These are phyloP conservation scores for Lycophotia porphyrea DNA, from an alignment of 2,888 invertebrate species.

Conservation along the genomic window DNA sequence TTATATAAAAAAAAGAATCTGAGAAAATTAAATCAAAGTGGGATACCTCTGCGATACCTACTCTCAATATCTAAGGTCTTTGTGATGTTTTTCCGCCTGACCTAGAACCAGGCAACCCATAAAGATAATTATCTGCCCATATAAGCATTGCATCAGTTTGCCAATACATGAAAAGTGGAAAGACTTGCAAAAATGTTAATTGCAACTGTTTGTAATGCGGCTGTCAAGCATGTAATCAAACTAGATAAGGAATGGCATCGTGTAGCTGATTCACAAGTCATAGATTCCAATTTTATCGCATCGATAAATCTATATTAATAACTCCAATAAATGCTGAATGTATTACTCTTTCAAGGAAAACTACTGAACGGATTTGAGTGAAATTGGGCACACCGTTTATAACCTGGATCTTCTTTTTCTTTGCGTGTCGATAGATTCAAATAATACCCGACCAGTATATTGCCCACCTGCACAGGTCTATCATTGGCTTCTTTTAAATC, in stretches of 20 bases:
- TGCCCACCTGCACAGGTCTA: no score
- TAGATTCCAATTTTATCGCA: background rate
- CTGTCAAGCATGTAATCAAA: slow-evolving; percentile 5
- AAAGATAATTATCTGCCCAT: slow-evolving; percentile 1
- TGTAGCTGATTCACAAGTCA: background rate
- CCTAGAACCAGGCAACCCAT: background rate
- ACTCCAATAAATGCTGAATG: background rate
- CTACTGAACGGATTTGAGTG: no score
- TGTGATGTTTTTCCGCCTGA: background rate
- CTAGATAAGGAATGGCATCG: slow-evolving; percentile 3
- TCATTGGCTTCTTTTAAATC: no score
- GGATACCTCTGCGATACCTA: background rate
- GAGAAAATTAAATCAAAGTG: background rate
- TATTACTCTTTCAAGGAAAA: no score
- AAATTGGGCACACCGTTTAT: no score
- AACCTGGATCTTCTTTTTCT: no score
- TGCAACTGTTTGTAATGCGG: slow-evolving; percentile 10
- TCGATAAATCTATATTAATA: slow-evolving; percentile 1
- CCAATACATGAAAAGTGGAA: slow-evolving; percentile 1
- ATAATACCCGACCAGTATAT: no score
- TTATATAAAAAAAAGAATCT: background rate
- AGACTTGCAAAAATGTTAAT: slow-evolving; percentile 19
- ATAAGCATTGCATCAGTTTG: background rate
- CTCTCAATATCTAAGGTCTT: background rate
- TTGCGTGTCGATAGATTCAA: no score